Percentiles rank a stretch among this genome's conserved stretches.
Conservation (phyloP, 2,113 vertebrate genomes). For the Misgurnus mizolepis region DNA sequence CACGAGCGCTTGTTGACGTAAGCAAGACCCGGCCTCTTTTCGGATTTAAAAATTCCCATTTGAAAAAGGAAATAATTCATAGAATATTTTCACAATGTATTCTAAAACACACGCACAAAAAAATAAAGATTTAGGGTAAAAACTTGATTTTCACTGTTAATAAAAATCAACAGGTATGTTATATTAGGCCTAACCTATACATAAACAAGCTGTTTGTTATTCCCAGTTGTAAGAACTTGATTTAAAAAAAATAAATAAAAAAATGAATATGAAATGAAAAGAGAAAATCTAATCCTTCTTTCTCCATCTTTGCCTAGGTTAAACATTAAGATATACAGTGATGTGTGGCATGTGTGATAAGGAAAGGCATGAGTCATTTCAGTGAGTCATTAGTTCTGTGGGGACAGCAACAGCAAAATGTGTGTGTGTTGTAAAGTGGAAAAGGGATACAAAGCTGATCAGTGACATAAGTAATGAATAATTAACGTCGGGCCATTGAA, state of each 20-base stretch:
- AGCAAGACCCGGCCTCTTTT: accelerated
- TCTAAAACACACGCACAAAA: too few species aligned
- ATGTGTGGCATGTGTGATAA: conserved; percentile 61
- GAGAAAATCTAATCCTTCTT: conserved; percentile 60
- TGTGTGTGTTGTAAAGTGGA: conserved; percentile 31
- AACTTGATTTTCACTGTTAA: too few species aligned
- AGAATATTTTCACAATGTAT: too few species aligned
- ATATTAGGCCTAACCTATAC: too few species aligned
- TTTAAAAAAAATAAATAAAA: too few species aligned
- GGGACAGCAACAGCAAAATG: conserved; percentile 55
- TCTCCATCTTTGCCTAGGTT: conserved; percentile 72
- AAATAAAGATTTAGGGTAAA: too few species aligned
- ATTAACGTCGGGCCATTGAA: too few species aligned
- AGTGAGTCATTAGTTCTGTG: conserved; percentile 75
- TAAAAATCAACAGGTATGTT: too few species aligned
- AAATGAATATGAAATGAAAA: conserved; percentile 47
- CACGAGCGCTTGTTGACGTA: neutral
- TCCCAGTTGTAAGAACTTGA: neutral
- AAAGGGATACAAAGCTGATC: conserved; percentile 7
- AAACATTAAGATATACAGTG: conserved; percentile 70
- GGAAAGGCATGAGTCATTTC: conserved; percentile 71
- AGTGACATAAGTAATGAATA: neutral
- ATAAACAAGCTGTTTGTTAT: neutral
- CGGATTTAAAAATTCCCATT: too few species aligned
- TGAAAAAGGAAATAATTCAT: too few species aligned